A percentile compares a stretch with the other conserved stretches of the same genome.
These are phyloP conservation scores for Dicranocentrus wangi DNA, from an alignment of 2,888 invertebrate species.

Conservation along the genomic window DNA sequence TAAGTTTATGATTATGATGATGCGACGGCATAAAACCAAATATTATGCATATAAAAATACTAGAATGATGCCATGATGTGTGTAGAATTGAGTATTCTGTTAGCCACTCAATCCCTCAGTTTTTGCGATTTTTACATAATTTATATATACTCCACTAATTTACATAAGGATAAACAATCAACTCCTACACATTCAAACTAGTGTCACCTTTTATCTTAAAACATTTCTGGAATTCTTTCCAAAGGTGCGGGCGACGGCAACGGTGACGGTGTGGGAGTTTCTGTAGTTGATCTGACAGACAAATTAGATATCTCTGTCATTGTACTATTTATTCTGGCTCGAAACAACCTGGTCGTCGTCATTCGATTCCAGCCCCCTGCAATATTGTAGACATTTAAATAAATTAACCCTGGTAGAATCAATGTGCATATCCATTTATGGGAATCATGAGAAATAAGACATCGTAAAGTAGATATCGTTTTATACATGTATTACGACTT, in stretches of 20 bases:
- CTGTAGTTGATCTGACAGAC: slow-evolving; percentile 15
- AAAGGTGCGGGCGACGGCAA: too few relatives aligned
- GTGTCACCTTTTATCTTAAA: background rate
- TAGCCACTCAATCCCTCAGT: too few relatives aligned
- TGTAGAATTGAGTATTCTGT: too few relatives aligned
- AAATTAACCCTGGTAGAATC: background rate
- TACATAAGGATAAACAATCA: background rate
- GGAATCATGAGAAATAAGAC: too few relatives aligned
- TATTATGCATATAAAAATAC: too few relatives aligned
- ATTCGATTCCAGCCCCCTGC: slow-evolving; percentile 30
- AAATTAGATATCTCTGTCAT: slow-evolving; percentile 47
- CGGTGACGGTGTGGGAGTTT: background rate
- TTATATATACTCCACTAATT: background rate
- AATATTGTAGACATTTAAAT: too few relatives aligned
- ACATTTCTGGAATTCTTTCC: background rate
- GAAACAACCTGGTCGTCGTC: slow-evolving; percentile 33
- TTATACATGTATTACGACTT: too few relatives aligned
- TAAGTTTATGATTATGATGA: too few relatives aligned
- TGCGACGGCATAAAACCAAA: too few relatives aligned
- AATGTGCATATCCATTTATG: too few relatives aligned
- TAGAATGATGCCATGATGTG: too few relatives aligned
- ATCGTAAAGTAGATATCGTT: too few relatives aligned
- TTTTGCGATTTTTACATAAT: background rate
- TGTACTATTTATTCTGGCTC: slow-evolving; percentile 44
- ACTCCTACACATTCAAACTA: background rate